Conservation (phyloP, 37 sponge, comb jelly and placozoan species). For the Ianthella basta region DNA sequence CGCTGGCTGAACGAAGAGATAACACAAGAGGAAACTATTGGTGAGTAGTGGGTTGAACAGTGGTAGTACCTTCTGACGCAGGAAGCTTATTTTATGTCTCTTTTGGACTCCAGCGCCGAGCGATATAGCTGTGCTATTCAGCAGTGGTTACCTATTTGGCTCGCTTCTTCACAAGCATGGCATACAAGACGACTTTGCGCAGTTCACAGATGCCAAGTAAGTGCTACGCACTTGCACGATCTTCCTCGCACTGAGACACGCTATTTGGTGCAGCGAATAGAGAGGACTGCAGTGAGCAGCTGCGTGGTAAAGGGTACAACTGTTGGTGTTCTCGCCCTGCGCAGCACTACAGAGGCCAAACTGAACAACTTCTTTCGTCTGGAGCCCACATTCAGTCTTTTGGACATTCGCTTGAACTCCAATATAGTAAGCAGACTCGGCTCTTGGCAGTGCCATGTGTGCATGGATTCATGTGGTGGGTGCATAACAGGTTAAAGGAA, state of each 20-base stretch:
- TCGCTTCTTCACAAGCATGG: conserved; percentile 80
- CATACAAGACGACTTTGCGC: conserved; percentile 75
- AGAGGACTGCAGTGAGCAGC: no score
- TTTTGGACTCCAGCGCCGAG: conserved; percentile 31
- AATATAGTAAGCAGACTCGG: conserved; percentile 72
- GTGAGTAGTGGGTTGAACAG: conserved; percentile 49
- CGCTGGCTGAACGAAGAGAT: conserved; percentile 92
- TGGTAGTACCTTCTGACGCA: background rate
- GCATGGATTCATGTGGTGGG: no score
- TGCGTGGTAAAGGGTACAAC: background rate
- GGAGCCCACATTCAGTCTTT: conserved; percentile 82
- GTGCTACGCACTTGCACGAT: background rate
- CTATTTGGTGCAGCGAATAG: background rate
- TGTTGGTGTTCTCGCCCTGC: background rate
- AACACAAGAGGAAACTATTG: conserved; percentile 42
- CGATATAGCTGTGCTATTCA: conserved; percentile 67
- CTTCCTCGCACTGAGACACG: no score
- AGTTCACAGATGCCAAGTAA: conserved; percentile 19
- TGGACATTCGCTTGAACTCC: conserved; percentile 86
- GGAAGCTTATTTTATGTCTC: background rate
- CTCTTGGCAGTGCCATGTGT: no score
- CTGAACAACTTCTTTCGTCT: conserved; percentile 91
- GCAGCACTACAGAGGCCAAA: conserved; percentile 88
- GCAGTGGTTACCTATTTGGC: conserved; percentile 89
- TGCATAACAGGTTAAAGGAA: no score